Evolutionary conservation across 2,888 invertebrate genomes (phyloP).

Genomic region (Mimachlamys varia): DNA sequence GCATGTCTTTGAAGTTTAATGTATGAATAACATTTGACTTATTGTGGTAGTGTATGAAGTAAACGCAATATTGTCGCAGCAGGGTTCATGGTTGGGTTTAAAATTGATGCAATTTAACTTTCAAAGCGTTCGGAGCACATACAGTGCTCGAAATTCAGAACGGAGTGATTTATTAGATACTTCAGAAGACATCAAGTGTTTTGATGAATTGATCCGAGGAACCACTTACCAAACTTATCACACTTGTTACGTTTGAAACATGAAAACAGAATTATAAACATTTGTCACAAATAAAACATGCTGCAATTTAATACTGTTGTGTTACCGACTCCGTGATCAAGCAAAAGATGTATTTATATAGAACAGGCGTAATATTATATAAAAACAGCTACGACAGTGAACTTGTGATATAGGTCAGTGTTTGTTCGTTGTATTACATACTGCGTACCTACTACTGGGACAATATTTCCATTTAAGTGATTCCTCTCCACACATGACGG

Average conservation of each 20-base stretch:
- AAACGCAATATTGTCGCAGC: not conserved
- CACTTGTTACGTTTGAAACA: not conserved
- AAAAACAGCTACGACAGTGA: not conserved
- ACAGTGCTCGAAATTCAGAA: not conserved
- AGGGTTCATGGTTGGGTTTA: not conserved
- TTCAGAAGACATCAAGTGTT: not conserved
- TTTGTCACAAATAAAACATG: not conserved
- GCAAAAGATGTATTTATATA: not conserved
- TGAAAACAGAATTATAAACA: not conserved
- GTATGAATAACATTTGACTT: not conserved
- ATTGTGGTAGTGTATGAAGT: not conserved
- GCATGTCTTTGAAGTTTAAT: not conserved
- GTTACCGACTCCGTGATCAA: not conserved
- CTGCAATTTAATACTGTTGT: not conserved
- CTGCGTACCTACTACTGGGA: not conserved
- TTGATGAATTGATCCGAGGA: not conserved
- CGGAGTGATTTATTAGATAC: not conserved
- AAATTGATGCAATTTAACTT: not conserved
- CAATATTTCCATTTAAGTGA: not conserved
- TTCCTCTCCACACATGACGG: not conserved
- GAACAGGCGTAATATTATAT: not conserved
- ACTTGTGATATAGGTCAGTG: not conserved
- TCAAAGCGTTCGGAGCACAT: not conserved
- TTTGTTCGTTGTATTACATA: not conserved
- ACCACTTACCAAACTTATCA: not conserved